Evolutionary conservation across 2,797 vertebrate genomes (phyloP).

Genomic region (Clangula hyemalis): DNA sequence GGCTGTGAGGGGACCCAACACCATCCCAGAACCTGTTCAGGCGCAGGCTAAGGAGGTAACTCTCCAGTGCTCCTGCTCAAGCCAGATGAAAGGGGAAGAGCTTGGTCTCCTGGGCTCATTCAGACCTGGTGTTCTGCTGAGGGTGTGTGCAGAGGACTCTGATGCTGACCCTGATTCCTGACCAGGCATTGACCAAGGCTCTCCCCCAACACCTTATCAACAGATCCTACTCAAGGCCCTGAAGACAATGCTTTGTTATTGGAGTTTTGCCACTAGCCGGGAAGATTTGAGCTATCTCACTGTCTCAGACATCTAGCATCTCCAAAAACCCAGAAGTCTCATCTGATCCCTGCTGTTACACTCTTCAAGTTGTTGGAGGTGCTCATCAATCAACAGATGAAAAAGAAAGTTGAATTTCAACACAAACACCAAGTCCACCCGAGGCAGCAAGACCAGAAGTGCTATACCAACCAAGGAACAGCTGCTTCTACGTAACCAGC

Average conservation of each 20-base stretch:
- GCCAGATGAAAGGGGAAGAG: not conserved
- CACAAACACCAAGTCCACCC: not conserved
- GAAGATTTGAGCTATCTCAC: not conserved
- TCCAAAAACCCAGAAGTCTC: not conserved
- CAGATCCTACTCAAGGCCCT: not conserved
- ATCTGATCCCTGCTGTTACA: not conserved
- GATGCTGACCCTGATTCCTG: not conserved
- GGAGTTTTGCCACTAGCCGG: not conserved
- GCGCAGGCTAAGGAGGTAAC: not conserved
- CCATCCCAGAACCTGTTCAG: not conserved
- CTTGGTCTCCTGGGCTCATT: not conserved
- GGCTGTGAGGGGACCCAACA: not conserved
- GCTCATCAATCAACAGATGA: rapidly evolving
- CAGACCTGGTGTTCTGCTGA: not conserved
- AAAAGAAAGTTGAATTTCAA: not conserved
- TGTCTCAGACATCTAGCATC: not conserved
- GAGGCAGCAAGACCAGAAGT: not conserved
- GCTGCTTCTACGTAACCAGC: not conserved
- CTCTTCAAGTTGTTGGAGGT: not conserved
- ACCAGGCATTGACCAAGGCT: not conserved
- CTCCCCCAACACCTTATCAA: not conserved
- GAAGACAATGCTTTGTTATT: not conserved
- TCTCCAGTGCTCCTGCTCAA: not conserved
- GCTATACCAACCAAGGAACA: not conserved
- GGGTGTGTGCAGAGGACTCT: not conserved